Base-by-base conservation (phyloP, 2,797 vertebrate genomes). In the Acipenser oxyrinchus region DNA sequence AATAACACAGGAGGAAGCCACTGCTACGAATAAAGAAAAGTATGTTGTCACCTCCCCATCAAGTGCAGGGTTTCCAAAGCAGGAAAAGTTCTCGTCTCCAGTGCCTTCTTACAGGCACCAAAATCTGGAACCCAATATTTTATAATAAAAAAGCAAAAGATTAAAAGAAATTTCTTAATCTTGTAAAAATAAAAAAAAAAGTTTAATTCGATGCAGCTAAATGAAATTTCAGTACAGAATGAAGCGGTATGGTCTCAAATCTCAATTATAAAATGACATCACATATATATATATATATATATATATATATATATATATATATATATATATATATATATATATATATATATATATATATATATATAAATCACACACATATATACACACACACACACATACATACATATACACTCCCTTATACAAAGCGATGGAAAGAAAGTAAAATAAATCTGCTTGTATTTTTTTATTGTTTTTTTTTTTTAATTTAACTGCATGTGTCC, bases 401-500 rank as follows among this genome's bases (percentile, higher is more conserved):
- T 63, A 68, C 48, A 53, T 49, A 52, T 49, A 51, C 63, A 48
- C 58, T 55, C 55, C 62, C 65, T 67, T 49, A 58, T 49, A 53
- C 12, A 58, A 48, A 60, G 62, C 37, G 49, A 67, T 48, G 49
- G 12, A 63, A 7, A 66, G 23, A 3, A 37, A 37, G 23, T 37
- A 37, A 68, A 71, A 65, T 67, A 69, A 69, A 62, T 68, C 23
- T 9, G 49, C n/a, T 63, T 67, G 60, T 11, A n/a, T 60, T 52
- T 51, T 50, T 18, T 49, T 13, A 61, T 61, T 49, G 65, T 58
- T 49, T n/a, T 57, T 66, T 71, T 70, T 73, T 76, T 59, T 55
- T 64, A 65, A 79, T 60, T 72, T 79, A 74, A 74, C 75, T 83
- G 77, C 71, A 73, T 70, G 78, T 86, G 81, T 86, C 84, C 83